Base-by-base conservation (phyloP, 1,140 invertebrate species). In the Drosophila nannoptera region DNA sequence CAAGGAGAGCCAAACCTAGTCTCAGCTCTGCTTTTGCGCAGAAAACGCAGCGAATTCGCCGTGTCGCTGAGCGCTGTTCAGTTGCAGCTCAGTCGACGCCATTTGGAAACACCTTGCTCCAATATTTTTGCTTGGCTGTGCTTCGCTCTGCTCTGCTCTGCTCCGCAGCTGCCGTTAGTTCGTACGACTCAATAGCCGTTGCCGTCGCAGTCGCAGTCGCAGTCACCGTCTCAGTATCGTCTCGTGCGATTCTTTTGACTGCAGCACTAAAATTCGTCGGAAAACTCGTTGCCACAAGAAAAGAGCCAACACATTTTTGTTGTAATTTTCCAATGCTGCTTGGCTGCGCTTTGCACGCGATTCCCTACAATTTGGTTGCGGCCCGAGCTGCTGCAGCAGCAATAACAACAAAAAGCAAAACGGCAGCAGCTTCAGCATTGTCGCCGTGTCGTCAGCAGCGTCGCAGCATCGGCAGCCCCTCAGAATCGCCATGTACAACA, bases 91-190 rank as follows among this genome's bases (percentile, higher is more conserved):
- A 45, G 61, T 60, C 54, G 54, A 46, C 58, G 66, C 64, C 84
- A 69, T 83, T 80, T 86, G 81, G 81, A 84, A 86, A 84, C 81
- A 84, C 81, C 81, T 84, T 84, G 81, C 81, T 86, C 81, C 77
- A 86, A 86, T 81, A 86, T 86, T 86, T 75, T 74, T 56, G 52
- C 33, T 59, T 58, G 32, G 35, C 55, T 50, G 52, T 40, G 33
- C 65, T 42, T 46, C 59, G 35, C 46, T 16, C 22, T 29, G 32
- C 59, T 50, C 35, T 58, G 63, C 50, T 48, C 49, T 52, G 14
- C 56, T 72, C 55, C 46, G 63, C 40, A 38, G 52, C 32, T 33
- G 31, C 29, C 29, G 48, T 49, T 49, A 46, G 53, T 31, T 56
- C 65, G 62, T 38, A 48, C 52, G 67, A 55, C 48, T 63, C 68